Evolutionary conservation across 2,113 vertebrate genomes (phyloP), one percentile per base, ranked within the genome.

Genomic region (Elephantulus edwardii): DNA sequence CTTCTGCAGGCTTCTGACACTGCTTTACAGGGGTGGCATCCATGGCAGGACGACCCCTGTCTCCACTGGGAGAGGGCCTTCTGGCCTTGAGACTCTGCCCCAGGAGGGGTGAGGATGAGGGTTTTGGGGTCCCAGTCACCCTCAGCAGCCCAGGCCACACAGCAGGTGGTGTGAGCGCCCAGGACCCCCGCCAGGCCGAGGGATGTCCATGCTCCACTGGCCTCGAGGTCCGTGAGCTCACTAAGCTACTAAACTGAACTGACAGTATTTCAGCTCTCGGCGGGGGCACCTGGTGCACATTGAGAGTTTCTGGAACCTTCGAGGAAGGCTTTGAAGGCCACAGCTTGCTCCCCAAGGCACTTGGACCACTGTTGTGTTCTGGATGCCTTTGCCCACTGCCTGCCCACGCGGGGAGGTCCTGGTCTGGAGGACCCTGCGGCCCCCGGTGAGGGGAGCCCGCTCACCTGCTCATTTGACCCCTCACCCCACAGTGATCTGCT

Each of bases 401-500:
- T n/a, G n/a, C n/a, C n/a, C n/a, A n/a, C n/a, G n/a, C n/a, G n/a
- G n/a, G n/a, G n/a, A n/a, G n/a, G n/a, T n/a, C n/a, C n/a, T n/a
- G n/a, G n/a, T n/a, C 20, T 2, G 6, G 26, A 14, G 33, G 46
- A 19, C 1, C 12, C 28, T 0, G 28, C 19, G 44, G 22, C 46
- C n/a, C 13, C 12, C 48, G 54, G 52, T 2, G 35, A 64, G n/a
- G 19, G 46, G 40, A 0, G 1, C 33, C 26, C 19, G 5, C 3
- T 0, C 38, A 16, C 9, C 33, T 0, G 0, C 35, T 20, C 6
- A 6, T 1, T 24, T 9, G 40, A 38, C 3, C 10, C 8, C 66
- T 54, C 96, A 54, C 94, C 84, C 96, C 97, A 86, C 56, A 99
- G 99, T 99, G 95, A 96, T 99, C 94, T 98, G 98, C 96, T 99